Percentiles rank a stretch among this genome's conserved stretches.
phyloP scores from a whole-genome alignment of 2,113 vertebrate genomes.

The Rhynchomys soricoides region DNA sequence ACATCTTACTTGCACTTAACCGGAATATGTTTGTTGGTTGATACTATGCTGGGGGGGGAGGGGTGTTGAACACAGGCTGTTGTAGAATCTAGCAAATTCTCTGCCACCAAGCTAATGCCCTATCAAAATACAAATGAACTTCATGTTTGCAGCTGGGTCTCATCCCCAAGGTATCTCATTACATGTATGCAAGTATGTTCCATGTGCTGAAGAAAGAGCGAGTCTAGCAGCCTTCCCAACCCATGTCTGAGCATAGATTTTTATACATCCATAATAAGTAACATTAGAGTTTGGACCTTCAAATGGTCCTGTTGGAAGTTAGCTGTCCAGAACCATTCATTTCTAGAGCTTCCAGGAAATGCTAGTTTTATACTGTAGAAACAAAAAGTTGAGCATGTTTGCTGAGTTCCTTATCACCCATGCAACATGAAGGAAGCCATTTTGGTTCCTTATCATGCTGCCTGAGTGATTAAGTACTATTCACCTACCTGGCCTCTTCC shows the following conservation, averaged over 20 bases:
- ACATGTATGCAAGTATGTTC: background rate
- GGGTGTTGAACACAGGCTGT: background rate
- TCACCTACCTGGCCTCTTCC: background rate
- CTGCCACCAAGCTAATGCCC: background rate
- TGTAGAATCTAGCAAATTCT: background rate
- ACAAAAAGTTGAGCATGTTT: background rate
- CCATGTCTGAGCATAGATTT: background rate
- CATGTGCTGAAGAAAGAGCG: background rate
- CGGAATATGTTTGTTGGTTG: background rate
- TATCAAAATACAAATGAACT: background rate
- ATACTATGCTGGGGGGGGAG: background rate
- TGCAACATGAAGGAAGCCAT: conserved; percentile 19
- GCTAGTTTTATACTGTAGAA: background rate
- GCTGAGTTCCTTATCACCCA: background rate
- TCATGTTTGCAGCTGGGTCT: background rate
- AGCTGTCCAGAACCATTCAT: background rate
- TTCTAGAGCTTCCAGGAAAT: background rate
- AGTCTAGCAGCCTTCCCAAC: background rate
- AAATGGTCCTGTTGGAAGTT: background rate
- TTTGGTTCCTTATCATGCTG: background rate
- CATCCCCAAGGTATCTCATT: background rate
- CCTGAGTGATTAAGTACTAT: background rate
- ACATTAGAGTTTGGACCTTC: background rate
- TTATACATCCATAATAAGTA: background rate
- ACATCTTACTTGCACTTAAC: background rate